Conservation (phyloP, 2,113 vertebrate species). For the Pelecanoides urinatrix region DNA sequence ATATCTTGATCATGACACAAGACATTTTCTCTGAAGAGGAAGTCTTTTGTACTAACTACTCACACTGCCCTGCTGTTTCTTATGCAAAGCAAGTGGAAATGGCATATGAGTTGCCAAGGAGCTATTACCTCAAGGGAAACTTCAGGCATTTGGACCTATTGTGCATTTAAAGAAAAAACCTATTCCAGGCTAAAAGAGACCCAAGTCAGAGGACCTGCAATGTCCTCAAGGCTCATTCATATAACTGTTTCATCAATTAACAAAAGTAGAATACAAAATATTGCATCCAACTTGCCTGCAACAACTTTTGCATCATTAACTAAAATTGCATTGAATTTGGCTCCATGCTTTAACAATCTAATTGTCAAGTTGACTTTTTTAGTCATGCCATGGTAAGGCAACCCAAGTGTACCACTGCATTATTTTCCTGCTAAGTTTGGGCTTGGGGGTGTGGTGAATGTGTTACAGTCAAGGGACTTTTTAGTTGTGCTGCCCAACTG, state of each 20-base stretch:
- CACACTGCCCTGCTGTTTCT: slow-evolving; percentile 32
- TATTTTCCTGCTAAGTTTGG: neutral
- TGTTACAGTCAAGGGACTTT: neutral
- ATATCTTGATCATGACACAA: neutral
- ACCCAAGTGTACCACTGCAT: neutral
- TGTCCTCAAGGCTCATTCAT: neutral
- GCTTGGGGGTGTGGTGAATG: neutral
- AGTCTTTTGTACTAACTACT: slow-evolving; percentile 1
- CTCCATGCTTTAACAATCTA: neutral
- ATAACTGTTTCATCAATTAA: neutral
- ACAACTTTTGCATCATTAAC: neutral
- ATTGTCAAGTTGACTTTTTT: neutral
- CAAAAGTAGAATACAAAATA: neutral
- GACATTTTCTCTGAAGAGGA: neutral
- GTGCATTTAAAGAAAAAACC: neutral
- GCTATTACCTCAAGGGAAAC: neutral
- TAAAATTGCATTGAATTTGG: neutral
- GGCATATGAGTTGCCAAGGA: slow-evolving; percentile 16
- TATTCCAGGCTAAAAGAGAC: neutral
- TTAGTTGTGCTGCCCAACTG: neutral
- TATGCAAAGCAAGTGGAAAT: slow-evolving; percentile 23
- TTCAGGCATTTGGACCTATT: neutral
- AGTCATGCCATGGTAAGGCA: neutral
- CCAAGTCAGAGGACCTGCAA: neutral
- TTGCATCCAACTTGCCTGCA: neutral